Base-by-base conservation (phyloP, 2,113 vertebrate genomes). In the Steatornis caripensis region DNA sequence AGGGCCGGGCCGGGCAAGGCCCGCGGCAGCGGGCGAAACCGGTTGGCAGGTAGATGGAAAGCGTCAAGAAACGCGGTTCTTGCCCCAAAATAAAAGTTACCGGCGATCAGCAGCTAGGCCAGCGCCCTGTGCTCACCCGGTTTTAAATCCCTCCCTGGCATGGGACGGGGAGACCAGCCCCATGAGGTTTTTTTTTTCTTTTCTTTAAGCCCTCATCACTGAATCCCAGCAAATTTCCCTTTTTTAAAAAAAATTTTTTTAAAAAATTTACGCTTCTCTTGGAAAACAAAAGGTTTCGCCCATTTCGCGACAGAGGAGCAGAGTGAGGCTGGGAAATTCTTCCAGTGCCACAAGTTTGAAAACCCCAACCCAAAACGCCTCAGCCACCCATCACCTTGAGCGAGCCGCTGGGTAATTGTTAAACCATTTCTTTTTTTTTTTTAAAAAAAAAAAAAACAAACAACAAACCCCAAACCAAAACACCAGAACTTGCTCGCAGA, bases 321-420 rank as follows among this genome's bases (percentile, higher is more conserved):
- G 5, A 66, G 30, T 27, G 1, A 60, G n/a, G 30, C 19, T 26
- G 43, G 66, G 91, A 84, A 87, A 90, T 87, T 72, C 89, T 82
- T 77, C 22, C 83, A 71, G 83, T 39, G 68, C 48, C 92, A 80
- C 82, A 92, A 87, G 85, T 96, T 90, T 81, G 80, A 48, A 89
- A 87, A 69, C 24, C 57, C 48, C 74, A 69, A 49, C 32, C 75
- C 55, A 75, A 65, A 49, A 5, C 8, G 11, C 54, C 66, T 57
- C 43, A 15, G 60, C 54, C 82, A 76, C 45, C 80, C 81, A 58
- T 49, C 72, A 71, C 74, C 62, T 64, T 20, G 69, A 62, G 26
- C 4, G 4, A 70, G 64, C 21, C 4, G 37, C 18, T 6, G 60
- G 20, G 22, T 18, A 32, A 19, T 51, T 19, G 12, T 30, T 55